Percentiles rank a stretch among this genome's conserved stretches.
Conservation (phyloP, 2,888 invertebrate species). For the Stenoptilia bipunctidactyla region DNA sequence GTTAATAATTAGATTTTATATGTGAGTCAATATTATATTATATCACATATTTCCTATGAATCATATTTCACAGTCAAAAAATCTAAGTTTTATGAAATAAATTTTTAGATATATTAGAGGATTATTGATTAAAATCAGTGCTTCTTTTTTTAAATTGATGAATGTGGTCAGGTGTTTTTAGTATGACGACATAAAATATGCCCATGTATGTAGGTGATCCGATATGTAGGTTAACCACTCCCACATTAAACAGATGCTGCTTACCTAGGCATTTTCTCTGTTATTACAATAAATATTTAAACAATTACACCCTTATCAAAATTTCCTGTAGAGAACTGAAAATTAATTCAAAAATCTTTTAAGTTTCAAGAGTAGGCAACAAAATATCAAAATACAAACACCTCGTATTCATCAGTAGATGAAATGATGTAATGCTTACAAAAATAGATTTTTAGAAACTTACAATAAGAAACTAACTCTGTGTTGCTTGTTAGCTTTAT, state of each 20-base stretch:
- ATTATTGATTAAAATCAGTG: too few relatives aligned
- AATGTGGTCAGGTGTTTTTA: too few relatives aligned
- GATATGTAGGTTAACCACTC: conserved; percentile 48
- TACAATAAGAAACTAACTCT: too few relatives aligned
- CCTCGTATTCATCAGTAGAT: conserved; percentile 6
- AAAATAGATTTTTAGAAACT: conserved; percentile 29
- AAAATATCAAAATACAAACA: conserved; percentile 7
- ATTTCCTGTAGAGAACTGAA: conserved; percentile 41
- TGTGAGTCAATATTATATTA: too few relatives aligned
- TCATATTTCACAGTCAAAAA: too few relatives aligned
- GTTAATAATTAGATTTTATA: too few relatives aligned
- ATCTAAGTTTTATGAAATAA: too few relatives aligned
- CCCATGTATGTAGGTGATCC: conserved; percentile 26
- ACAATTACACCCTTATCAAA: conserved; percentile 22
- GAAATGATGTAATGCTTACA: conserved; percentile 47
- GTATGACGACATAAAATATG: not conserved
- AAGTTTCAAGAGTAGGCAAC: conserved; percentile 7
- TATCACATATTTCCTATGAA: too few relatives aligned
- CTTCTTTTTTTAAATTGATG: too few relatives aligned
- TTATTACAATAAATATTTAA: conserved; percentile 22
- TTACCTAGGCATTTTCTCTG: conserved; percentile 65
- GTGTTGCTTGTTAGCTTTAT: too few relatives aligned
- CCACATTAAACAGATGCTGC: conserved; percentile 42
- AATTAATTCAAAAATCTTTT: conserved; percentile 17
- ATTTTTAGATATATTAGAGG: too few relatives aligned